These are phyloP conservation scores for Eidolon helvum DNA, from an alignment of 2,113 vertebrate species.

Conservation along the genomic window DNA sequence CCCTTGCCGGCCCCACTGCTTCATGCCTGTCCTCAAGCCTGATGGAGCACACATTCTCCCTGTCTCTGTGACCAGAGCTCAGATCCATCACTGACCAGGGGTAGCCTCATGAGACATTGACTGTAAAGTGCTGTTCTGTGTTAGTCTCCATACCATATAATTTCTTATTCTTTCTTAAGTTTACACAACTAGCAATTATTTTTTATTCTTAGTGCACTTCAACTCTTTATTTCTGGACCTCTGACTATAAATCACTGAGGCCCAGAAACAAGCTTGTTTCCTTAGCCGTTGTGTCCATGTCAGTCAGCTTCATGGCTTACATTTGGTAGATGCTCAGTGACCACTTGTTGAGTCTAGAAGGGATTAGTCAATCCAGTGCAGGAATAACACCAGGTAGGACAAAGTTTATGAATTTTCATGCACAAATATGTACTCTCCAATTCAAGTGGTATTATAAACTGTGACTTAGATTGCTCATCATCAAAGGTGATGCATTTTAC, in stretches of 20 bases:
- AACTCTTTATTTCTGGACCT: not conserved
- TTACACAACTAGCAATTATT: not conserved
- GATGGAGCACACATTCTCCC: accelerated
- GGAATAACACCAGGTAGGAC: not conserved
- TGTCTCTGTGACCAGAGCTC: not conserved
- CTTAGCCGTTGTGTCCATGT: accelerated
- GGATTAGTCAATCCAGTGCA: not conserved
- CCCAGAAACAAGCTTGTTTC: too few species aligned
- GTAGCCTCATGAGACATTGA: not conserved
- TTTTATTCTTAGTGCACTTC: not conserved
- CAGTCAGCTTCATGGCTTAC: not conserved
- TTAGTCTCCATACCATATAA: not conserved
- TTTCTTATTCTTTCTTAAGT: not conserved
- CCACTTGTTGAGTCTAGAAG: not conserved
- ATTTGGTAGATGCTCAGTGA: not conserved
- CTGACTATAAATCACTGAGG: not conserved
- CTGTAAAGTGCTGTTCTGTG: not conserved
- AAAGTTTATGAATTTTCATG: not conserved
- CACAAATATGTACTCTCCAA: not conserved
- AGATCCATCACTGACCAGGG: not conserved
- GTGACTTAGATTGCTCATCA: not conserved
- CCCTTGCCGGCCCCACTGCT: not conserved
- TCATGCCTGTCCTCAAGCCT: not conserved
- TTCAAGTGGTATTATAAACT: not conserved
- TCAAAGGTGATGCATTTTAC: not conserved